A percentile compares a stretch with the other conserved stretches of the same genome.
These are phyloP conservation scores for Ginglymostoma cirratum DNA, from an alignment of 2,113 vertebrate genomes.

Conservation along the genomic window DNA sequence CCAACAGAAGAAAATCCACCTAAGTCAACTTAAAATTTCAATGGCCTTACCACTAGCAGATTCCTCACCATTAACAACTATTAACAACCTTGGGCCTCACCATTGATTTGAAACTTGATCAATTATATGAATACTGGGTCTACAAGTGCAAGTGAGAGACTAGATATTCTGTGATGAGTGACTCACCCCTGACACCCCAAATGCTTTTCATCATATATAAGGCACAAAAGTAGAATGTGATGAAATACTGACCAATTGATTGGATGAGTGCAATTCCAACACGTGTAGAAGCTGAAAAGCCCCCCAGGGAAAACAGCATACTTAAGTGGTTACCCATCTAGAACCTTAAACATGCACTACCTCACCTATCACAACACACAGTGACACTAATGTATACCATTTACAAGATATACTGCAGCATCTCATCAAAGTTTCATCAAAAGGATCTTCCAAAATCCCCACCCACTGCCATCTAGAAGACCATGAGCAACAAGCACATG, in stretches of 20 bases:
- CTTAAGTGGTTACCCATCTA: background rate
- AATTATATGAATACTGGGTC: background rate
- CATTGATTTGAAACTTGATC: background rate
- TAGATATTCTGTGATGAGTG: background rate
- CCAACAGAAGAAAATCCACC: too few species aligned
- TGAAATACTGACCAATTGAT: background rate
- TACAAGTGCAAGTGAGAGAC: background rate
- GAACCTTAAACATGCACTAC: background rate
- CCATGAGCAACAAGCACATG: background rate
- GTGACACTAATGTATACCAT: background rate
- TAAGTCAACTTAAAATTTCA: background rate
- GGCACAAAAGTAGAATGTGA: background rate
- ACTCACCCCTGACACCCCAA: background rate
- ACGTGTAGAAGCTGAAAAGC: background rate
- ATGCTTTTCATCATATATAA: background rate
- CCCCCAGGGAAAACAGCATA: background rate
- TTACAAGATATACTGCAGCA: background rate
- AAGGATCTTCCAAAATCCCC: background rate
- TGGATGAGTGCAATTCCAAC: background rate
- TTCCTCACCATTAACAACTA: background rate
- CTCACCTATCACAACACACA: background rate
- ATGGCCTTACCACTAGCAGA: background rate
- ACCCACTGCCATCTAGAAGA: background rate
- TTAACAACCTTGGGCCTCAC: background rate
- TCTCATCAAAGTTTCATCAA: background rate